phyloP scores from a whole-genome alignment of 2,113 vertebrate species.

The Romanogobio albipinnatus region DNA sequence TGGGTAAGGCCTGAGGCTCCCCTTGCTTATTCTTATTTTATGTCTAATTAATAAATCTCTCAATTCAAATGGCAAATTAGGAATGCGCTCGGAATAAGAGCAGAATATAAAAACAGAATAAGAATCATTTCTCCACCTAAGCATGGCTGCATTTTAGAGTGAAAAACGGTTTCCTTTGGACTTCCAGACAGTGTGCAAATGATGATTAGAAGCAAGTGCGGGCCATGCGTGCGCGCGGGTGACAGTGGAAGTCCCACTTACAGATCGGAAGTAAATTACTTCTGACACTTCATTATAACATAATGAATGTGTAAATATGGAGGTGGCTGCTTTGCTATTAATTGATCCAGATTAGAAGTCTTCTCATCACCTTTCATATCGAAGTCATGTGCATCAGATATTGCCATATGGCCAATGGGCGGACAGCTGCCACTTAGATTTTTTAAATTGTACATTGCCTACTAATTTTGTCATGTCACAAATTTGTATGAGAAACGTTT shows the following conservation, averaged over 20 bases:
- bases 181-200: constrained; percentile 3
- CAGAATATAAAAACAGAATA: constrained; percentile 22
- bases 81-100: not conserved
- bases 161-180: not conserved
- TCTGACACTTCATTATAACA: constrained; percentile 74
- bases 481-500: constrained; percentile 19
- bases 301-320: constrained; percentile 65
- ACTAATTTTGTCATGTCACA: constrained; percentile 16
- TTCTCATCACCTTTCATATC: constrained; percentile 67
- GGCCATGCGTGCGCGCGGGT: not conserved
- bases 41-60: constrained; percentile 52
- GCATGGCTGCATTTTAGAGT: not conserved
- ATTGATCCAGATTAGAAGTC: constrained; percentile 69
- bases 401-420: constrained; percentile 47
- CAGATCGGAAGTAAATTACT: constrained; percentile 69
- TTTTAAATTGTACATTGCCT: constrained; percentile 2
- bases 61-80: constrained; percentile 35
- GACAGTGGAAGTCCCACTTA: constrained; percentile 52
- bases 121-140: not conserved
- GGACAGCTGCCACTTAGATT: constrained; percentile 23
- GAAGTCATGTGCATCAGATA: constrained; percentile 57
- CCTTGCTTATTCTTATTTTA: constrained; percentile 36
- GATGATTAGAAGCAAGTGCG: constrained; percentile 18
- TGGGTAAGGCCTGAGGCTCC: constrained; percentile 20
- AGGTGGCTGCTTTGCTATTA: constrained; percentile 62